A percentile compares a stretch with the other conserved stretches of the same genome.
Conservation (phyloP, 2,888 invertebrate species). For the Candidula unifasciata region DNA sequence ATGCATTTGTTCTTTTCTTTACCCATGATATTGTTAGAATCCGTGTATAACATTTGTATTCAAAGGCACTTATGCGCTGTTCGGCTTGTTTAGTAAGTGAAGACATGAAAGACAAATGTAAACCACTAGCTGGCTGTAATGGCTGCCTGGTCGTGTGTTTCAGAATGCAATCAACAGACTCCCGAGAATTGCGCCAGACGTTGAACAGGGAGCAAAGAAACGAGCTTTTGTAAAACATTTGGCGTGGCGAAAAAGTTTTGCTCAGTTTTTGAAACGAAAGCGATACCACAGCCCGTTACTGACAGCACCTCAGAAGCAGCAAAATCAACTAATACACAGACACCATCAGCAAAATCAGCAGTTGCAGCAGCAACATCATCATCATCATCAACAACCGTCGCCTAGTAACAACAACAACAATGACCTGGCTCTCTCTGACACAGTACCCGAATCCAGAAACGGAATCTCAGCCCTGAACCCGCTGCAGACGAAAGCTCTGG, state of each 20-base stretch:
- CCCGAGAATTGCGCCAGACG: constrained; percentile 29
- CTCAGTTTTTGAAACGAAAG: constrained; percentile 69
- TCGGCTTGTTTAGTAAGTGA: too few relatives aligned
- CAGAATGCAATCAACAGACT: constrained; percentile 48
- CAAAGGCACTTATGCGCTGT: too few relatives aligned
- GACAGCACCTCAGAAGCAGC: constrained; percentile 61
- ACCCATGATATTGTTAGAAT: too few relatives aligned
- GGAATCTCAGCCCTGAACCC: constrained; percentile 35
- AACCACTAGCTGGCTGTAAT: too few relatives aligned
- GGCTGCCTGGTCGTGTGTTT: neutral
- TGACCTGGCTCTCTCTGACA: constrained; percentile 22
- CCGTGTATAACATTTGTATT: too few relatives aligned
- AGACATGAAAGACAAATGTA: too few relatives aligned
- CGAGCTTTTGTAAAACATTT: constrained; percentile 57
- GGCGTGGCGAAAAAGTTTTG: constrained; percentile 71
- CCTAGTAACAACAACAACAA: constrained; percentile 47
- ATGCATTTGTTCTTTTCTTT: too few relatives aligned
- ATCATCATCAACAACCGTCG: constrained; percentile 17
- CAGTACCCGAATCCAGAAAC: constrained; percentile 39
- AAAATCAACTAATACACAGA: constrained; percentile 53
- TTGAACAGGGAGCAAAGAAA: constrained; percentile 47
- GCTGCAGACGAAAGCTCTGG: constrained; percentile 33
- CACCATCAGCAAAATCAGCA: constrained; percentile 9
- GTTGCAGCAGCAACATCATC: neutral
- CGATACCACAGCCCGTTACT: constrained; percentile 56